A percentile compares a stretch with the other conserved stretches of the same genome.
Conservation (phyloP, 2,113 vertebrate species). For the Melozone crissalis region DNA sequence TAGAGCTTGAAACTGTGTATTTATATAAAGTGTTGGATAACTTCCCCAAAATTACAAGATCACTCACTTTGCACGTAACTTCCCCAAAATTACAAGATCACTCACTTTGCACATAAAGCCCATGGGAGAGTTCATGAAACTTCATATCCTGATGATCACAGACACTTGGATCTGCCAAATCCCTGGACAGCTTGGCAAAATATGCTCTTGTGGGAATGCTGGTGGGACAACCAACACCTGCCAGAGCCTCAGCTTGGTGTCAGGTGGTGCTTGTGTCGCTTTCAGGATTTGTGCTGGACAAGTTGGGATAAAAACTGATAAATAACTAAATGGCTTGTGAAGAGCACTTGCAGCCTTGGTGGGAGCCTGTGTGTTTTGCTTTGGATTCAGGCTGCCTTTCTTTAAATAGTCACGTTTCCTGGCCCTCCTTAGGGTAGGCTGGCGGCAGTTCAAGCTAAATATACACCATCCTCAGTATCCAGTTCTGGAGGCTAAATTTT, state of each 20-base stretch:
- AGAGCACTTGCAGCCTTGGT: not conserved
- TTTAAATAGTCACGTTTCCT: not conserved
- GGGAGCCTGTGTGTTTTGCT: not conserved
- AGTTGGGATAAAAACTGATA: not conserved
- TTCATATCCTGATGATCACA: not conserved
- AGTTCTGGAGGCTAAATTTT: not conserved
- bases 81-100: not conserved
- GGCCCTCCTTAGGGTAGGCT: not conserved
- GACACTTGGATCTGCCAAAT: not conserved
- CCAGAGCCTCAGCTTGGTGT: not conserved
- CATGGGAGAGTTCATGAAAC: accelerated
- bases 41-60: not conserved
- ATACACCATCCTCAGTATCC: not conserved
- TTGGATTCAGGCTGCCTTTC: not conserved
- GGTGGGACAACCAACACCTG: not conserved
- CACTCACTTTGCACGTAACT: not conserved
- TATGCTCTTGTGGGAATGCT: not conserved
- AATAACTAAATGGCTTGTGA: not conserved
- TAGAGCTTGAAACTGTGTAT: not conserved
- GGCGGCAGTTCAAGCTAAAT: not conserved
- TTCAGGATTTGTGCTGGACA: not conserved
- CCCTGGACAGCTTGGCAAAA: not conserved
- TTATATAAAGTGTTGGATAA: not conserved
- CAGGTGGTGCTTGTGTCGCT: not conserved
- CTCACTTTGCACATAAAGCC: not conserved